Evolutionary conservation across 1,140 invertebrate genomes (phyloP), one percentile per base, ranked within the genome.

Genomic region (Pollicipes pollicipes): DNA sequence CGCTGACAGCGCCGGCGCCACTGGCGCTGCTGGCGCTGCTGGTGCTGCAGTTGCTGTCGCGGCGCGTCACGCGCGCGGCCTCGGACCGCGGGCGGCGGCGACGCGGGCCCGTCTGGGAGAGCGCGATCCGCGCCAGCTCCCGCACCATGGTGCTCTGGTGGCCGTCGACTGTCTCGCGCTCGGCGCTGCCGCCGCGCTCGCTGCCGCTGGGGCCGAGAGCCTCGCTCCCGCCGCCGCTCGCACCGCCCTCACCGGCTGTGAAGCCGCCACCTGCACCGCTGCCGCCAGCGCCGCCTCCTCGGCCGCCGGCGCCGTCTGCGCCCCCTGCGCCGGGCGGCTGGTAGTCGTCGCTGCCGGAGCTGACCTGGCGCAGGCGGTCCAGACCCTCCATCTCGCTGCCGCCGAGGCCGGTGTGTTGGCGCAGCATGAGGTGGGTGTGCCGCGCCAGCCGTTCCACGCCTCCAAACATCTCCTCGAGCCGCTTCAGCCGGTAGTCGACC

Each of bases 401-500:
- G 2, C 13, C 8, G 2, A 58, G 8, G 17, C 45, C 45, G 13
- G 45, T 58, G 17, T 58, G 45, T 21, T 58, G 45, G 2, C 45
- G 45, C 13, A 58, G 45, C 45, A 58, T 58, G 45, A 21, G 2
- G 45, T 58, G 45, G 10, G 45, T 58, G 45, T 10, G 2, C 13
- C 13, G 2, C 10, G 45, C 45, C 45, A 58, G 45, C 6, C 45
- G 45, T 21, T 58, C 45, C 45, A 58, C 45, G 45, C 10, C 17
- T 3, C 45, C 45, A 2, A 58, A 24, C 10, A 24, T 58, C 45
- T 95, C 91, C 79, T 95, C 91, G 69, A 95, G 79, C 78, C 92
- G 90, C 4, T 88, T 83, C 72, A 94, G 83, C 68, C 91, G 87
- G 78, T 93, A 92, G 78, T 96, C 92, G 70, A 95, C 85, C 73